These are phyloP conservation scores for Antheraea pernyi DNA, from an alignment of 1,140 invertebrate genomes.

Conservation along the genomic window DNA sequence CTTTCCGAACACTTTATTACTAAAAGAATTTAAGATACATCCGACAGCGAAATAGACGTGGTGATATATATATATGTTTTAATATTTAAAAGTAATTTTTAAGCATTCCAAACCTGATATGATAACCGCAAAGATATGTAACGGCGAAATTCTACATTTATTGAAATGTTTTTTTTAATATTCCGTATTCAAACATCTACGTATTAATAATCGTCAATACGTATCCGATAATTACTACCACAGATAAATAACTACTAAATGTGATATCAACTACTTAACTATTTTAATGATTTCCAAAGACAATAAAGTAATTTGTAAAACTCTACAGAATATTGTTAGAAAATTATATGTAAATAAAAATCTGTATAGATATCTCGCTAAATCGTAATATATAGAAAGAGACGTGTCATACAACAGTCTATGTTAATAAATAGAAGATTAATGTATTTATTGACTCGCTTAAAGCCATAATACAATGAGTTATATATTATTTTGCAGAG, in stretches of 20 bases:
- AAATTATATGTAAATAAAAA: constrained; percentile 67
- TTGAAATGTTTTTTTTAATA: constrained; percentile 29
- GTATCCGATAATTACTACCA: constrained; percentile 42
- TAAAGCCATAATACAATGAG: constrained; percentile 72
- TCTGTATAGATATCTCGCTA: constrained; percentile 67
- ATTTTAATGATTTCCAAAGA: constrained; percentile 43
- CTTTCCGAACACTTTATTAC: not conserved
- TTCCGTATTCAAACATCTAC: constrained; percentile 42
- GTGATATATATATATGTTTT: too few relatives aligned
- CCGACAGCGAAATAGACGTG: not conserved
- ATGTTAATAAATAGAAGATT: constrained; percentile 62
- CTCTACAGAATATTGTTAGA: constrained; percentile 72
- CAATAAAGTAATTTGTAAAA: constrained; percentile 70
- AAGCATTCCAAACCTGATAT: constrained; percentile 21
- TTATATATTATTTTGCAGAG: constrained; percentile 75
- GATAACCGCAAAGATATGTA: constrained; percentile 40
- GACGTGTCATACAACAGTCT: constrained; percentile 31
- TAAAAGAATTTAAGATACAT: not conserved
- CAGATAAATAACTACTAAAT: constrained; percentile 32
- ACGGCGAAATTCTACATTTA: constrained; percentile 37
- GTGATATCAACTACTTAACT: constrained; percentile 44
- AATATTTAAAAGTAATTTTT: not conserved
- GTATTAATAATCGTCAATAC: constrained; percentile 44
- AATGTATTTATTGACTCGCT: constrained; percentile 71
- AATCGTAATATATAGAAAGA: constrained; percentile 52